Evolutionary conservation across 2,888 invertebrate species (phyloP).

Genomic region (Andrena chrysosceles): DNA sequence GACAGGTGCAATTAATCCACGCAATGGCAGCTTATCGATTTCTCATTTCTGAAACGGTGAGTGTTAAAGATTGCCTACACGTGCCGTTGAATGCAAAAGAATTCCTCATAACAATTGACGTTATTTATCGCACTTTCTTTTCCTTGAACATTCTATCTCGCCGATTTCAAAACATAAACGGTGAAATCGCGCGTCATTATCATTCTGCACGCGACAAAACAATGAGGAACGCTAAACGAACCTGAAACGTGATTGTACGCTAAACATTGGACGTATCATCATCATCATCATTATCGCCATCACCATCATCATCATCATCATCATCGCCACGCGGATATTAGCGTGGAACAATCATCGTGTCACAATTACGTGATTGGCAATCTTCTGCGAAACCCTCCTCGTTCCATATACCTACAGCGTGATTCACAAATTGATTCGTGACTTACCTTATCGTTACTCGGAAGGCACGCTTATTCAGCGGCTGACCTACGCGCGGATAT

Average conservation of each 20-base stretch:
- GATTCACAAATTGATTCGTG: conserved; percentile 52
- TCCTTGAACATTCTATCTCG: not conserved
- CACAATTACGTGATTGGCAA: conserved; percentile 60
- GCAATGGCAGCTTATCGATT: too few species aligned
- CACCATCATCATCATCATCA: conserved; percentile 23
- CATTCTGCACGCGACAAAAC: conserved; percentile 29
- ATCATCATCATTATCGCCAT: conserved; percentile 13
- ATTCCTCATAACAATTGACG: not conserved
- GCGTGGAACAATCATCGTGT: conserved; percentile 45
- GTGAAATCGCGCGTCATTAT: conserved; percentile 1
- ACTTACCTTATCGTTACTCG: conserved; percentile 56
- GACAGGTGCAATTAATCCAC: too few species aligned
- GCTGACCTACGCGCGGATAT: conserved; percentile 20
- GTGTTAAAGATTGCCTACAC: not conserved
- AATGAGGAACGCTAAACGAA: conserved; percentile 14
- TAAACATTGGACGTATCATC: conserved; percentile 43
- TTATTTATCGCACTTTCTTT: not conserved
- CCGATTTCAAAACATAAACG: conserved; percentile 6
- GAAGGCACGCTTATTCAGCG: conserved; percentile 55
- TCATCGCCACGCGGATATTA: conserved; percentile 50
- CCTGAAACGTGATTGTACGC: conserved; percentile 27
- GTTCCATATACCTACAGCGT: conserved; percentile 17
- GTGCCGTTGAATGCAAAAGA: not conserved
- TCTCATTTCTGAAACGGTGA: too few species aligned
- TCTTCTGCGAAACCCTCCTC: conserved; percentile 47